Conservation (phyloP, 2,113 vertebrate species). For the Coturnix japonica region DNA sequence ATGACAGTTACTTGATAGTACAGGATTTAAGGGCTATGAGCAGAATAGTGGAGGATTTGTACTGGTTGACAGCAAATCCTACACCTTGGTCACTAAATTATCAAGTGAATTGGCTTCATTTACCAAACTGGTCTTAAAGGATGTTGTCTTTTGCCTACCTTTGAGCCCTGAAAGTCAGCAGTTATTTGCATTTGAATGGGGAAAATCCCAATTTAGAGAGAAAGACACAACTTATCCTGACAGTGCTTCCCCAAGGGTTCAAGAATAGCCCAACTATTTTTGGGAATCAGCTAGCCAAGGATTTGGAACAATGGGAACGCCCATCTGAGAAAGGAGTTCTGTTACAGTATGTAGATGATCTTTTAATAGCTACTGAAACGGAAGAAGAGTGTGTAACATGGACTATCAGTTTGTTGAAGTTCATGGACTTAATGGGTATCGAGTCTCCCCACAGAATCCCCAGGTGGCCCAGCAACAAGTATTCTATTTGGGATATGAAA, state of each 20-base stretch:
- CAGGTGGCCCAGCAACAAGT: not conserved
- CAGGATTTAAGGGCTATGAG: not conserved
- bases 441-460: not conserved
- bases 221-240: not conserved
- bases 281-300: not conserved
- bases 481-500: not conserved
- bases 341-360: not conserved
- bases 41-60: not conserved
- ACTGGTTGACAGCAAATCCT: not conserved
- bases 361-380: not conserved
- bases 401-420: not conserved
- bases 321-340: not conserved
- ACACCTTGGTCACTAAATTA: not conserved
- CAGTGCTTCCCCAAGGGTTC: not conserved
- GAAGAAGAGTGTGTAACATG: not conserved
- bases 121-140: not conserved
- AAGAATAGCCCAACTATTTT: not conserved
- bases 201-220: not conserved
- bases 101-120: not conserved
- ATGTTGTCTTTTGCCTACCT: not conserved
- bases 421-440: not conserved
- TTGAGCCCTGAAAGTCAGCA: not conserved
- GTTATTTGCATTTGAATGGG: not conserved
- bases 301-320: not conserved
- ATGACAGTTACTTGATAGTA: not conserved